Percentiles rank a stretch among this genome's conserved stretches.
Conservation (phyloP, 2,113 vertebrate genomes). For the Nothoprocta pentlandii region DNA sequence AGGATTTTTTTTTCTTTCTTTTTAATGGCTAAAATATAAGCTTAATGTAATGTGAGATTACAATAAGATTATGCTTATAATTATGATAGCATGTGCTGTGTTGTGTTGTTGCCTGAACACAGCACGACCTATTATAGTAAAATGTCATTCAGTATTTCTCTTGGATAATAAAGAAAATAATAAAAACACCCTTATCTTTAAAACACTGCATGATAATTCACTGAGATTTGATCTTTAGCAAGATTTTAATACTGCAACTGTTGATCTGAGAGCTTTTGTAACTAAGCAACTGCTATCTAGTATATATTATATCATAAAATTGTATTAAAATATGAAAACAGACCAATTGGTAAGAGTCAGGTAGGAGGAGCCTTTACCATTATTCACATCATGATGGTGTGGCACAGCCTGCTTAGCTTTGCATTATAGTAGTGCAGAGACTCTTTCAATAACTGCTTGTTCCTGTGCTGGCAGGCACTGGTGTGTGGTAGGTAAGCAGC, state of each 20-base stretch:
- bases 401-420: neutral
- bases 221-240: conserved; percentile 48
- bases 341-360: neutral
- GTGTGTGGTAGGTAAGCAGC: neutral
- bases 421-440: rapidly evolving
- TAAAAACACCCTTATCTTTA: neutral
- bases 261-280: conserved; percentile 54
- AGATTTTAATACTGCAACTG: conserved; percentile 41
- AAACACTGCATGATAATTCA: conserved; percentile 2
- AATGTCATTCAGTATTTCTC: conserved; percentile 3
- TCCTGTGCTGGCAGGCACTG: neutral
- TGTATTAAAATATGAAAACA: conserved; percentile 34
- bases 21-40: neutral
- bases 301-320: conserved; percentile 54
- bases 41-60: neutral
- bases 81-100: neutral
- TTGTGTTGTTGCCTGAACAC: neutral
- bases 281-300: conserved; percentile 62
- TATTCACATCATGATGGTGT: neutral
- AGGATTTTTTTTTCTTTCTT: neutral
- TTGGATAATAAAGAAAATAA: neutral
- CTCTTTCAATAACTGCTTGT: neutral
- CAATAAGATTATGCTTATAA: neutral
- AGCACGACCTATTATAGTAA: neutral
- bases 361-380: neutral